Conservation (phyloP, 92 coral and sea anemone species). For the Plumapathes pennacea region DNA sequence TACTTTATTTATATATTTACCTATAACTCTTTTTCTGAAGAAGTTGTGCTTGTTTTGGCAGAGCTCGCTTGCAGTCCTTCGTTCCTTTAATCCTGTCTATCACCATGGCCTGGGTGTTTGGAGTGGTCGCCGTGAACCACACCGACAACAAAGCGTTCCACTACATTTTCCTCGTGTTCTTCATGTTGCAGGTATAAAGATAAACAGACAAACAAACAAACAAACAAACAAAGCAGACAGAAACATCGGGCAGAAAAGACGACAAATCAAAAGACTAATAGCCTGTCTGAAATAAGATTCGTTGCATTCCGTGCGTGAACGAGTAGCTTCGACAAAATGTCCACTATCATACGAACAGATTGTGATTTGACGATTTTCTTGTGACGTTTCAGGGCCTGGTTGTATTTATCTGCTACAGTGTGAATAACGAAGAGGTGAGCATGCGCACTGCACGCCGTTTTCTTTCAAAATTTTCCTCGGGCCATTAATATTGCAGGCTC, state of each 20-base stretch:
- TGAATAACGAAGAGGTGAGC: conserved; percentile 60
- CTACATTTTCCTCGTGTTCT: conserved; percentile 76
- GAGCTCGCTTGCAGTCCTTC: conserved; percentile 59
- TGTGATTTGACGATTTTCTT: no score
- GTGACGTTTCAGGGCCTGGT: conserved; percentile 48
- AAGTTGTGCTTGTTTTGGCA: conserved; percentile 1
- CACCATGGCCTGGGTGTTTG: conserved; percentile 79
- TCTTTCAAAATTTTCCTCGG: no score
- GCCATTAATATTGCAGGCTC: no score
- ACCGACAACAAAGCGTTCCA: conserved; percentile 62
- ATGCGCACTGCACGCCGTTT: no score
- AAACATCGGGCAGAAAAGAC: no score
- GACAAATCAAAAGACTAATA: no score
- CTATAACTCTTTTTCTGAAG: no score
- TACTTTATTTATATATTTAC: no score
- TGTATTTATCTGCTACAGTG: conserved; percentile 57
- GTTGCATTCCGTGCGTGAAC: not conserved
- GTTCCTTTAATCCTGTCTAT: conserved; percentile 54
- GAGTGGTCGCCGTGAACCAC: conserved; percentile 73
- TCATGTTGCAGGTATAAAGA: conserved; percentile 67
- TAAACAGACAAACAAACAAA: not conserved
- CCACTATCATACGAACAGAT: no score
- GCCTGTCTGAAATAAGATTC: no score
- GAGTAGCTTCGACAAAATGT: no score
- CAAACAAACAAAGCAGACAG: no score